Evolutionary conservation across 1,140 invertebrate genomes (phyloP), one percentile per base, ranked within the genome.

Genomic region (Monochamus saltuarius): DNA sequence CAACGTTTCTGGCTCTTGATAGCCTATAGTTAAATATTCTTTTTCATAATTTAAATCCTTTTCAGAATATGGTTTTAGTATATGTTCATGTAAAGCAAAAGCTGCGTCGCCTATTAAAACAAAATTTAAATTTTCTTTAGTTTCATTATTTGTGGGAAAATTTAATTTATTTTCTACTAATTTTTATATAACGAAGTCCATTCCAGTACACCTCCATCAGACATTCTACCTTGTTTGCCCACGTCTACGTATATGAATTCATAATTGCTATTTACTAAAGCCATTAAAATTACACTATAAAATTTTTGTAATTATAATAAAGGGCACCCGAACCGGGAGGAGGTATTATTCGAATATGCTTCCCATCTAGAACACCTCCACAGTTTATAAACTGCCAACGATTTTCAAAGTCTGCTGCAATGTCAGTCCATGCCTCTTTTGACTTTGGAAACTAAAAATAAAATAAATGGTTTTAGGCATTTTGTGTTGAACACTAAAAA

Each of bases 181-280:
- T n/a, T n/a, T n/a, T n/a, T n/a, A n/a, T n/a, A n/a, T n/a, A 38
- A 56, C 13, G 34, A 56, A n/a, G 39, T 46, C 45, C 11, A 2
- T 43, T 56, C 22, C 42, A 76, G 76, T 17, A 77, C 67, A 7
- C 73, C 74, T 50, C 75, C 70, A 53, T 79, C 75, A 51, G 66
- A 68, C 53, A 71, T 73, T 58, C 70, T 61, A n/a, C 79, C 79
- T 67, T 73, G 70, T 13, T 70, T 63, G 34, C 79, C 78, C 19
- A 78, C 63, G 59, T 82, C 74, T 13, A 76, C 69, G 42, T 73
- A 74, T 39, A 73, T 66, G 68, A 82, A 83, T 52, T 72, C 72
- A 64, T 80, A 81, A 50, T 81, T 61, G n/a, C 70, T 74, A 72
- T 83, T 79, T n/a, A 75, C 73, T 53, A 80, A 39, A 6, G 75